These are phyloP conservation scores for Pseudomugil tenellus DNA, from an alignment of 2,797 vertebrate genomes.

Conservation along the genomic window DNA sequence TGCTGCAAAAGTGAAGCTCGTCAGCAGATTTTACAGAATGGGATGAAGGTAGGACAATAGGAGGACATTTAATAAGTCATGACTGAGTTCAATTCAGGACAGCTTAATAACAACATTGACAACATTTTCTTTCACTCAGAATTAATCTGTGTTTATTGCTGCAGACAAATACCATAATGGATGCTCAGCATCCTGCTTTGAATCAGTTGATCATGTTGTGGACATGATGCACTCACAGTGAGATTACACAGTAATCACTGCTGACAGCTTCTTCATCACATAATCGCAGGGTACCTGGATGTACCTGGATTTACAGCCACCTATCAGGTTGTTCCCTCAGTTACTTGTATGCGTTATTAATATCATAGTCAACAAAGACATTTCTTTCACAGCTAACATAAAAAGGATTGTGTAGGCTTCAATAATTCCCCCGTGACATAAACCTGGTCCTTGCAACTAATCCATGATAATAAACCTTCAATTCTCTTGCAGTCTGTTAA, in stretches of 20 bases:
- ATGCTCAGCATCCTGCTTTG: constrained; percentile 22
- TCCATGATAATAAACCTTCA: constrained; percentile 35
- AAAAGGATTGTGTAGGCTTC: constrained; percentile 45
- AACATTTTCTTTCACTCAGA: constrained; percentile 26
- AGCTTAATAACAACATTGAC: constrained; percentile 17
- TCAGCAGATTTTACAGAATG: constrained; percentile 59
- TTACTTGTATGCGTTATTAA: constrained; percentile 23
- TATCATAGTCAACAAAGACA: constrained; percentile 29
- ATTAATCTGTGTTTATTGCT: constrained; percentile 29
- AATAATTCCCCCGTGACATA: constrained; percentile 55
- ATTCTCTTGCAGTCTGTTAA: constrained; percentile 38
- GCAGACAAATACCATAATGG: constrained; percentile 15
- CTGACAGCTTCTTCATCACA: constrained; percentile 35
- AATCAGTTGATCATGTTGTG: constrained; percentile 17
- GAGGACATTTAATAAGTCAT: constrained; percentile 12
- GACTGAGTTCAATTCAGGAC: constrained; percentile 38
- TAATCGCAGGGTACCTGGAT: constrained; percentile 34
- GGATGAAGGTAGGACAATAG: constrained; percentile 38
- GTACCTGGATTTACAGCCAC: constrained; percentile 17
- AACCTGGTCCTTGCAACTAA: constrained; percentile 43
- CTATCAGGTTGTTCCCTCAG: constrained; percentile 18
- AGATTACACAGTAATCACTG: constrained; percentile 38
- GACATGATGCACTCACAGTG: constrained; percentile 15
- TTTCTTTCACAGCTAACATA: constrained; percentile 22
- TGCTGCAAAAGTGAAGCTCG: constrained; percentile 39